Percentiles rank a stretch among this genome's conserved stretches.
Conservation (phyloP, 1,140 invertebrate species). For the Pentalonia nigronervosa region DNA sequence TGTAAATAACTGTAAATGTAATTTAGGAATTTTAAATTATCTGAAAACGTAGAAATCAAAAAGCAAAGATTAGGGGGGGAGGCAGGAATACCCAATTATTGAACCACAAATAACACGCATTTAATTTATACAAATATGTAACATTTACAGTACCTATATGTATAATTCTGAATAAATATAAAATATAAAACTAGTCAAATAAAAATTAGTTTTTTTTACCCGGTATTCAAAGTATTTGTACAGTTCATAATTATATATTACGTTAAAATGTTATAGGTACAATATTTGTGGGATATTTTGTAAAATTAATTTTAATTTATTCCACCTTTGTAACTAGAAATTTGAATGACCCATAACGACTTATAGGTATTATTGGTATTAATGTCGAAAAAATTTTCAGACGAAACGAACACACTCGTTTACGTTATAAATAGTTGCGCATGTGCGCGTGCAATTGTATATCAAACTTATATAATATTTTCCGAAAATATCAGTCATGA, state of each 20-base stretch:
- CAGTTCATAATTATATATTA: background rate
- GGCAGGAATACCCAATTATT: too few relatives aligned
- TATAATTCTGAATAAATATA: too few relatives aligned
- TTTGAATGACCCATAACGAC: background rate
- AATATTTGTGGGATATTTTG: background rate
- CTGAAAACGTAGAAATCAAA: too few relatives aligned
- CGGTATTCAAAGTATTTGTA: background rate
- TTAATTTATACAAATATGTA: too few relatives aligned
- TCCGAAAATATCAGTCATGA: background rate
- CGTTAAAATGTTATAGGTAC: background rate
- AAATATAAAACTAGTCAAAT: too few relatives aligned
- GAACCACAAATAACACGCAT: too few relatives aligned
- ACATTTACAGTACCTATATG: too few relatives aligned
- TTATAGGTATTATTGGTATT: background rate
- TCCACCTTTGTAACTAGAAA: background rate
- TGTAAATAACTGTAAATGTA: too few relatives aligned
- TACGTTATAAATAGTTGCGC: background rate
- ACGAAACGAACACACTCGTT: background rate
- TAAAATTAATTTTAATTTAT: background rate
- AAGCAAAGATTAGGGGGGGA: too few relatives aligned
- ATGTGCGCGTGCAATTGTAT: background rate
- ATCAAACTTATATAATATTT: background rate
- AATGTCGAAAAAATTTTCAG: background rate
- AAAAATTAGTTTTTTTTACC: background rate
- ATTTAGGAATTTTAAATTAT: too few relatives aligned